A percentile compares a stretch with the other conserved stretches of the same genome.
Evolutionary conservation across 35 echinoderm and acorn worm species (phyloP).

Genomic region (Heliocidaris erythrogramma): DNA sequence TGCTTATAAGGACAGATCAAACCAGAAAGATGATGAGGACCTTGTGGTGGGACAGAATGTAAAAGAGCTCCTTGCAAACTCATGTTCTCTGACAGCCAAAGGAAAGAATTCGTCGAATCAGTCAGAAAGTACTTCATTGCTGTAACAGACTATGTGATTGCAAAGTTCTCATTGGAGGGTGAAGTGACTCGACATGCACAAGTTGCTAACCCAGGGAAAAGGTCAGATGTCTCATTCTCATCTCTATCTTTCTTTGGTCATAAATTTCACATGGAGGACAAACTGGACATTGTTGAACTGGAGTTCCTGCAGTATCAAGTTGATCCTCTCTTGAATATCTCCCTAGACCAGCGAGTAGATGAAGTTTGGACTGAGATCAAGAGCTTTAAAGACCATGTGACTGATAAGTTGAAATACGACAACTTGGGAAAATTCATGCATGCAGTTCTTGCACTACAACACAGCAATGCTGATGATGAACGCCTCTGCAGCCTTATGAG

Average conservation of each 20-base stretch:
- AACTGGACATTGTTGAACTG: conserved; percentile 61
- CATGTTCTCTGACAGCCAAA: not conserved
- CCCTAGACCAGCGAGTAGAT: conserved; percentile 54
- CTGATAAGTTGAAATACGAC: conserved; percentile 37
- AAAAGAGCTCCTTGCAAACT: no score
- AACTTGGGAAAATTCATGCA: conserved; percentile 40
- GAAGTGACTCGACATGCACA: conserved; percentile 51
- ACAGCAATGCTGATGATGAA: conserved; percentile 54
- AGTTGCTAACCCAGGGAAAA: conserved; percentile 43
- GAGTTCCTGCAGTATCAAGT: conserved; percentile 65
- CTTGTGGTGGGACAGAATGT: conserved; percentile 53
- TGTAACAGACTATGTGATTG: conserved; percentile 50
- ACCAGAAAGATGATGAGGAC: conserved; percentile 58
- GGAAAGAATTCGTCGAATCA: conserved; percentile 46
- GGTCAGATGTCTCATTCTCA: conserved; percentile 42
- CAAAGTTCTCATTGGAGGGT: conserved; percentile 52
- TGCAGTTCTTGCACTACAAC: conserved; percentile 37
- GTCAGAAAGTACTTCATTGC: conserved; percentile 51
- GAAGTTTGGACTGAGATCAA: conserved; percentile 47
- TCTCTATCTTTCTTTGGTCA: conserved; percentile 62
- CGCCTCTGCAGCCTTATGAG: conserved; percentile 45
- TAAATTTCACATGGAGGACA: conserved; percentile 65
- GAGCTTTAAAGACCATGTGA: conserved; percentile 46
- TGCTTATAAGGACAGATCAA: conserved; percentile 42
- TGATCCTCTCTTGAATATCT: conserved; percentile 36